Evolutionary conservation across 2,888 invertebrate genomes (phyloP).

Genomic region (Oeneis ivallda): DNA sequence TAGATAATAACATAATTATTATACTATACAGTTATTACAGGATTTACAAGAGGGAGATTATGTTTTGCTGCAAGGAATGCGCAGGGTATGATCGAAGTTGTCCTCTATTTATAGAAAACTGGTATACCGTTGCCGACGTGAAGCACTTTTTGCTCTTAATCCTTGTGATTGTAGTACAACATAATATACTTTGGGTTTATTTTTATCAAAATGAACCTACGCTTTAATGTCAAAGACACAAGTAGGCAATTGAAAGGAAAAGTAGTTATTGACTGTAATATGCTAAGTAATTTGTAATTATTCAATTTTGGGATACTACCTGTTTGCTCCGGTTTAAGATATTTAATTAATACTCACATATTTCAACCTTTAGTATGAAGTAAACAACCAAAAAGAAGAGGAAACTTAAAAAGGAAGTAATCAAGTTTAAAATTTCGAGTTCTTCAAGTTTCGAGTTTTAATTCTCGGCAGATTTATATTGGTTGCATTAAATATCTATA

Average conservation of each 20-base stretch:
- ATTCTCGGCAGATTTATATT: no score
- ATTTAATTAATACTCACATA: not conserved
- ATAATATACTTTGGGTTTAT: constrained; percentile 19
- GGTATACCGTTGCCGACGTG: constrained; percentile 27
- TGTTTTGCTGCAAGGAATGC: constrained; percentile 22
- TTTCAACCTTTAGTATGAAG: not conserved
- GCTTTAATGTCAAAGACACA: constrained; percentile 12
- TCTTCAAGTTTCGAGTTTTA: no score
- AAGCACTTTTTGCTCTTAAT: constrained; percentile 18
- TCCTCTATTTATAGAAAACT: constrained; percentile 32
- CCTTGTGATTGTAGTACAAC: constrained; percentile 24
- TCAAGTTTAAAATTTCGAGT: no score
- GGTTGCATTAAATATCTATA: no score
- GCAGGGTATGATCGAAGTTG: constrained; percentile 14
- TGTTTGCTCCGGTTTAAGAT: not conserved
- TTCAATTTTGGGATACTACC: not conserved
- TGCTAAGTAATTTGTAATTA: not conserved
- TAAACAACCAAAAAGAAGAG: no score
- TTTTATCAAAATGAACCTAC: constrained; percentile 12
- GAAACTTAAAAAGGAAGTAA: no score
- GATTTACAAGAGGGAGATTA: constrained; percentile 9
- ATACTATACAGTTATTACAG: constrained; percentile 15
- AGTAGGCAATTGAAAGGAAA: constrained; percentile 6
- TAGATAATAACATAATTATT: constrained; percentile 15
- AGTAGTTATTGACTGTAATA: constrained; percentile 5